Percentiles rank a stretch among this genome's conserved stretches.
These are phyloP conservation scores for Desmophyllum pertusum DNA, from an alignment of 92 coral and sea anemone genomes.

Conservation along the genomic window DNA sequence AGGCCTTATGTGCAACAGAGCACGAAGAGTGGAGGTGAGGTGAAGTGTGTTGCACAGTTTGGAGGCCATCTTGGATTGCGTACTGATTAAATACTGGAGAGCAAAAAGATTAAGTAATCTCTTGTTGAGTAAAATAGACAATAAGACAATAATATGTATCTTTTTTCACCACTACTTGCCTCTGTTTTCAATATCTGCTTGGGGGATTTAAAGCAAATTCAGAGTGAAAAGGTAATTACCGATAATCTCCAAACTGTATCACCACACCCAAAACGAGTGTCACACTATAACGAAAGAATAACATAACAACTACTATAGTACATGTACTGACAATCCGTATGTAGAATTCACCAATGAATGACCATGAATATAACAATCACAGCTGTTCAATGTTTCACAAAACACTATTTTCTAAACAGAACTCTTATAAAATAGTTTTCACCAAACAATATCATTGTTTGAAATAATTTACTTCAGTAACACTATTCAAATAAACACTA, in stretches of 20 bases:
- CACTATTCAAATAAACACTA: not conserved
- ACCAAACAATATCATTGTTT: not conserved
- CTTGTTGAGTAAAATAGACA: not conserved
- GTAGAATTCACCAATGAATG: not conserved
- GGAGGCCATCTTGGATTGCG: too few relatives aligned
- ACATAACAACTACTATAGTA: not conserved
- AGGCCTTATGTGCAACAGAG: too few relatives aligned
- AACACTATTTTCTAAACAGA: not conserved
- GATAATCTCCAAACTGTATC: not conserved
- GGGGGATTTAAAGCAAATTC: not conserved
- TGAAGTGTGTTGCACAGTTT: too few relatives aligned
- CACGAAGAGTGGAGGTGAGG: too few relatives aligned
- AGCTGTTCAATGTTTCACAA: not conserved
- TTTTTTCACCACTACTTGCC: not conserved
- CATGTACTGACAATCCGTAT: not conserved
- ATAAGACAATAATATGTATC: not conserved
- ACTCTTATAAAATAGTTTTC: not conserved
- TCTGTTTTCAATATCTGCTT: not conserved
- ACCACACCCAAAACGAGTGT: not conserved
- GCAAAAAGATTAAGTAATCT: too few relatives aligned
- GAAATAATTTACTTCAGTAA: not conserved
- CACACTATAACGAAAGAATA: not conserved
- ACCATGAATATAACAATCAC: not conserved
- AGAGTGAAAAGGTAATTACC: too few relatives aligned
- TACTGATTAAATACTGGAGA: too few relatives aligned